Conservation (phyloP, 2,797 vertebrate species). For the Hylomyscus alleni region DNA sequence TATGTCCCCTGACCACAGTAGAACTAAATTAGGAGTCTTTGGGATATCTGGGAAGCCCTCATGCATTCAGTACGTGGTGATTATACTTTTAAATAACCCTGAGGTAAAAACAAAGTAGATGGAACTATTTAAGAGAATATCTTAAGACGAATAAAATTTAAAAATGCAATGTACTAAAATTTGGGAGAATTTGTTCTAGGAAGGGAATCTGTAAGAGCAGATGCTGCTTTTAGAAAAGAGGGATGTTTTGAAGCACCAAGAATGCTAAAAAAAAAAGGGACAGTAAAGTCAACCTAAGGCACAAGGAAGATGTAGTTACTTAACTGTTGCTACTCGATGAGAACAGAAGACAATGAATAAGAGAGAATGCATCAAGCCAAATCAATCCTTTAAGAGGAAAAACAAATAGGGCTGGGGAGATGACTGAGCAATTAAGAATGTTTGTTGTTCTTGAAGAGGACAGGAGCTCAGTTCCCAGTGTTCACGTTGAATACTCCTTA, state of each 20-base stretch:
- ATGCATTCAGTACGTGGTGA: background rate
- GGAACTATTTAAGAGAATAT: background rate
- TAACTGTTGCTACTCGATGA: background rate
- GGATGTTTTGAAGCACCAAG: background rate
- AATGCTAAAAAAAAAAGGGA: background rate
- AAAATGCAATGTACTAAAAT: background rate
- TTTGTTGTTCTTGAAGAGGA: background rate
- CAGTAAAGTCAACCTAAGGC: background rate
- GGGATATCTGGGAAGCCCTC: background rate
- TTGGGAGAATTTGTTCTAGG: background rate
- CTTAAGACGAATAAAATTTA: slow-evolving; percentile 33
- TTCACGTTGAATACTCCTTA: background rate
- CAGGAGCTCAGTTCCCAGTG: background rate
- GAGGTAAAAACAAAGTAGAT: slow-evolving; percentile 12
- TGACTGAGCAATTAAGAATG: background rate
- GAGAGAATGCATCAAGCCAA: background rate
- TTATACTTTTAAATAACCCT: background rate
- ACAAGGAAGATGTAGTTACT: background rate
- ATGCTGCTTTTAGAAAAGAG: background rate
- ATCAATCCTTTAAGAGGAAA: background rate
- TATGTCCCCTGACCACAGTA: background rate
- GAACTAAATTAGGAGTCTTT: background rate
- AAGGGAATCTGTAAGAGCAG: background rate
- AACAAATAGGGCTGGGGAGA: background rate
- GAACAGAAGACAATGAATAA: background rate